Evolutionary conservation across 2,797 vertebrate genomes (phyloP).

Genomic region (Sphaeramia orbicularis): DNA sequence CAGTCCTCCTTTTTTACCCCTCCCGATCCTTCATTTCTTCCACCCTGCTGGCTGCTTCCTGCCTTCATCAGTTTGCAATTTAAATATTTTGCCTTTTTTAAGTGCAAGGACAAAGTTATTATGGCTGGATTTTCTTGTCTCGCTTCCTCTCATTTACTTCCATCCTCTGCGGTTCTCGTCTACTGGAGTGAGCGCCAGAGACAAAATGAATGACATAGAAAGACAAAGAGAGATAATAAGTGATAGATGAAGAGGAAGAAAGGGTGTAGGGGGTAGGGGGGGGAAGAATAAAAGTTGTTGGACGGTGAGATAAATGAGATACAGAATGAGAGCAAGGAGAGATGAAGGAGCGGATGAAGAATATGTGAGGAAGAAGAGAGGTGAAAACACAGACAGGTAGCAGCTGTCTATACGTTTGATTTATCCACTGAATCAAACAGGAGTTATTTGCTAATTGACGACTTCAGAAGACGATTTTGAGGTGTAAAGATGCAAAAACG

Average conservation of each 20-base stretch:
- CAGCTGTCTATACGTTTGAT: too few relatives aligned
- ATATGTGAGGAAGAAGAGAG: too few relatives aligned
- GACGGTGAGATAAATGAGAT: conserved; percentile 28
- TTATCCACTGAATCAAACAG: too few relatives aligned
- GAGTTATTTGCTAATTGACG: too few relatives aligned
- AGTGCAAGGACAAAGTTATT: conserved; percentile 72
- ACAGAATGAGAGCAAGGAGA: neutral
- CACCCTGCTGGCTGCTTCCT: conserved; percentile 56
- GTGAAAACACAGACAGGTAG: too few relatives aligned
- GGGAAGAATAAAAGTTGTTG: conserved; percentile 31
- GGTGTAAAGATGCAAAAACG: too few relatives aligned
- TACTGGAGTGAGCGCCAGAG: conserved; percentile 32
- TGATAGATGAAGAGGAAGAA: conserved; percentile 40
- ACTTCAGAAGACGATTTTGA: too few relatives aligned
- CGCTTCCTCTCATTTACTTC: conserved; percentile 48
- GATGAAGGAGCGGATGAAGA: too few relatives aligned
- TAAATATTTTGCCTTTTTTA: conserved; percentile 72
- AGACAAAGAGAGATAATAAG: conserved; percentile 43
- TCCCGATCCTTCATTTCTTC: conserved; percentile 36
- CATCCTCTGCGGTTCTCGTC: conserved; percentile 26
- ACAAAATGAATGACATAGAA: conserved; percentile 41
- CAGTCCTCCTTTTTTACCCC: conserved; percentile 37
- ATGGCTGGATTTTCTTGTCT: conserved; percentile 45
- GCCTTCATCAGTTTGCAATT: conserved; percentile 62
- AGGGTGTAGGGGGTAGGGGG: conserved; percentile 1